These are phyloP conservation scores for Watsonalla cultraria DNA, from an alignment of 2,888 invertebrate species.

Conservation along the genomic window DNA sequence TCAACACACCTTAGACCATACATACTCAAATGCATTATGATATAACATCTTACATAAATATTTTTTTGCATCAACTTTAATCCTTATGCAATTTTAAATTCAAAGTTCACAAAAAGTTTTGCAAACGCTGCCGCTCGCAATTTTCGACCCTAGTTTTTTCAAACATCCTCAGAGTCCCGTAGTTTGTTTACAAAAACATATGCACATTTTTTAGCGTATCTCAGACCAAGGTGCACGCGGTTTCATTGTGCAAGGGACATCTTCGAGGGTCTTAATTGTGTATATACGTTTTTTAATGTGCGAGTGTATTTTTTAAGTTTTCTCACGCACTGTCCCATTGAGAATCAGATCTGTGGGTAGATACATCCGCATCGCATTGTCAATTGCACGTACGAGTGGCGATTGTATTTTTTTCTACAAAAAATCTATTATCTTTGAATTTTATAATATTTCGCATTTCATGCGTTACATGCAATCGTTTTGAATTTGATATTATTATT, in stretches of 20 bases:
- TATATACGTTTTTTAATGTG: constrained; percentile 67
- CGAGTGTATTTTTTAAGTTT: constrained; percentile 72
- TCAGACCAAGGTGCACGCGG: constrained; percentile 61
- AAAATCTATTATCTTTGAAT: constrained; percentile 4
- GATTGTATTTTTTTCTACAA: constrained; percentile 37
- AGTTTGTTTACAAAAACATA: constrained; percentile 72
- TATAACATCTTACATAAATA: too few relatives aligned
- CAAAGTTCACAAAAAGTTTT: constrained; percentile 29
- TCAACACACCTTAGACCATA: too few relatives aligned
- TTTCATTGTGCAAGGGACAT: constrained; percentile 66
- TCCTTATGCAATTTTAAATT: too few relatives aligned
- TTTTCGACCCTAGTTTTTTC: constrained; percentile 44
- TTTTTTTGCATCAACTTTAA: too few relatives aligned
- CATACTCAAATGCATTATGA: too few relatives aligned
- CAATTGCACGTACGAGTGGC: constrained; percentile 53
- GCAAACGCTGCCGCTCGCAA: constrained; percentile 23
- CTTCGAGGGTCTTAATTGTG: constrained; percentile 66
- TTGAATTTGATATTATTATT: too few relatives aligned
- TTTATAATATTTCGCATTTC: not conserved
- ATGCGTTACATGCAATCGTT: not conserved
- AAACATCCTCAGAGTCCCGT: constrained; percentile 42
- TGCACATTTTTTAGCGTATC: constrained; percentile 76
- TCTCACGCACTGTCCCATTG: constrained; percentile 72
- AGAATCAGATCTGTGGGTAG: constrained; percentile 74
- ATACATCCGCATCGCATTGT: constrained; percentile 67